Evolutionary conservation across 2,888 invertebrate species (phyloP).

Genomic region (Cheilosia grossa): DNA sequence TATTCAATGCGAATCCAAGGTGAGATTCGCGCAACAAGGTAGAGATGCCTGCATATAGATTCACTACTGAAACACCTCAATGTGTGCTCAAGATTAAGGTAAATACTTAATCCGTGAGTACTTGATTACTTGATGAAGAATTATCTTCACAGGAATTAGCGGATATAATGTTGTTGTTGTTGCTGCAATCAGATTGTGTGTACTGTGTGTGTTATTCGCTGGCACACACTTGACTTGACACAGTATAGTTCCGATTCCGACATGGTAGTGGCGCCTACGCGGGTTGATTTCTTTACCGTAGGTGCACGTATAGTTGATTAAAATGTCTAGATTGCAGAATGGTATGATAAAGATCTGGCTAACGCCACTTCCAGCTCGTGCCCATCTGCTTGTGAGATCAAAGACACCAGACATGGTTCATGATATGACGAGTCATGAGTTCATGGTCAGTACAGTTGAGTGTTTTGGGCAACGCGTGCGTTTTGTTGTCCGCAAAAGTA

Average conservation of each 20-base stretch:
- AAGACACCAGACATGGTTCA: conserved; percentile 11
- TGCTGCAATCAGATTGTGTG: conserved; percentile 14
- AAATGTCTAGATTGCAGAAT: no score
- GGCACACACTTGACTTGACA: neutral
- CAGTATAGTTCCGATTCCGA: conserved; percentile 18
- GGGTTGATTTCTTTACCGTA: no score
- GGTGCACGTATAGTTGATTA: no score
- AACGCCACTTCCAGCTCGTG: neutral
- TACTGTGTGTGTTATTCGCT: neutral
- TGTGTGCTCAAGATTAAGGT: conserved; percentile 28
- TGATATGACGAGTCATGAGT: neutral
- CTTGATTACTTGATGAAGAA: conserved; percentile 10
- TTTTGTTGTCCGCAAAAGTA: neutral
- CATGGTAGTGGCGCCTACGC: conserved; percentile 12
- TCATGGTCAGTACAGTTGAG: neutral
- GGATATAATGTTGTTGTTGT: conserved; percentile 12
- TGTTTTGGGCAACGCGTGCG: no score
- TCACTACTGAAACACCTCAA: conserved; percentile 16
- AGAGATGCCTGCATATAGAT: conserved; percentile 22
- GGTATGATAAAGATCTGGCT: neutral
- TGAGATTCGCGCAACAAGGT: conserved; percentile 32
- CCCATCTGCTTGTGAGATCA: neutral
- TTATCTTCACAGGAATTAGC: conserved; percentile 41
- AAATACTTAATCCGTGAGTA: conserved; percentile 15
- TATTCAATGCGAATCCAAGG: conserved; percentile 50